Percentiles rank a stretch among this genome's conserved stretches.
These are phyloP conservation scores for Anorthoa munda DNA, from an alignment of 2,888 invertebrate species.

Conservation along the genomic window DNA sequence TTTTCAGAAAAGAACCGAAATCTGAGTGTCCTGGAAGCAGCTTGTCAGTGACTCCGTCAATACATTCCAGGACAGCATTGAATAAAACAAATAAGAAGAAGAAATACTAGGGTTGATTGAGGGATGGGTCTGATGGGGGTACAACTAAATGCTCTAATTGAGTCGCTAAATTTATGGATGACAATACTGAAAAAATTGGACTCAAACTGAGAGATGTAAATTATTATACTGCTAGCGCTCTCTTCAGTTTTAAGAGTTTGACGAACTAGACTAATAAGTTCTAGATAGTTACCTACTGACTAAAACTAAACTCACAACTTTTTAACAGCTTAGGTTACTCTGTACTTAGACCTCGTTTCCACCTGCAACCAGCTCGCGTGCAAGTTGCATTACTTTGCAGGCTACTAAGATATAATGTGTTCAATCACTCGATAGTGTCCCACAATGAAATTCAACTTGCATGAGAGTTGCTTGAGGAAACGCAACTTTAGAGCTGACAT, in stretches of 20 bases:
- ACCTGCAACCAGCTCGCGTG: too few relatives aligned
- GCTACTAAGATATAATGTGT: too few relatives aligned
- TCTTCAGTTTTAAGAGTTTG: neutral
- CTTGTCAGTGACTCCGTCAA: neutral
- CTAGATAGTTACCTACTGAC: neutral
- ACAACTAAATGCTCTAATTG: neutral
- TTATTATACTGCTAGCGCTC: neutral
- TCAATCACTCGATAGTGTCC: too few relatives aligned
- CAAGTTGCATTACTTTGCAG: too few relatives aligned
- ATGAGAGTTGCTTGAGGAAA: too few relatives aligned
- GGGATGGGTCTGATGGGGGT: neutral
- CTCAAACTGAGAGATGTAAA: neutral
- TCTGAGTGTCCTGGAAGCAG: neutral
- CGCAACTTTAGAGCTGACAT: neutral
- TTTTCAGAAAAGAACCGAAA: neutral
- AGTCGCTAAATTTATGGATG: neutral
- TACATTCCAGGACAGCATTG: neutral
- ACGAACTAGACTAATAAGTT: neutral
- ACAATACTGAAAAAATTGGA: neutral
- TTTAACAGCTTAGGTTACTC: neutral
- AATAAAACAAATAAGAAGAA: neutral
- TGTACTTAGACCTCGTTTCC: too few relatives aligned
- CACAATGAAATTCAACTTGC: too few relatives aligned
- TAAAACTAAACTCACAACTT: neutral
- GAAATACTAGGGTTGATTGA: neutral